A percentile compares a stretch with the other conserved stretches of the same genome.
Conservation (phyloP, 2,797 vertebrate species). For the Myripristis jacobus region DNA sequence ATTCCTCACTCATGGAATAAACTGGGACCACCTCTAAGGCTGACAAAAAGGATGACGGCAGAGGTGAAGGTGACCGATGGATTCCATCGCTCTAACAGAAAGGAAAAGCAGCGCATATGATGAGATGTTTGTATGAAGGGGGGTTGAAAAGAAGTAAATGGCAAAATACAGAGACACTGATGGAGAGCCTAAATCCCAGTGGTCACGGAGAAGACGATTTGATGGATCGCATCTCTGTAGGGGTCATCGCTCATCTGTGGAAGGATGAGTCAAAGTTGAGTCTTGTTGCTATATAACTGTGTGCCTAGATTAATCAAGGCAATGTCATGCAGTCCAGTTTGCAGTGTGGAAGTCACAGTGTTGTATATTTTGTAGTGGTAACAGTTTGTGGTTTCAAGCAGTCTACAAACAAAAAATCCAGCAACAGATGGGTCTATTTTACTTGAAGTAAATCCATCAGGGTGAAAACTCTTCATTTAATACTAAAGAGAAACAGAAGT, state of each 20-base stretch:
- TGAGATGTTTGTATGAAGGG: neutral
- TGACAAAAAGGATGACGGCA: neutral
- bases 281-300: neutral
- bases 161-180: conserved; percentile 6
- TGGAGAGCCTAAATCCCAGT: neutral
- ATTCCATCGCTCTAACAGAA: neutral
- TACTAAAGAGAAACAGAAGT: no score
- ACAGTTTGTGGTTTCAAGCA: no score
- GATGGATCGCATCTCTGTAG: conserved; percentile 21
- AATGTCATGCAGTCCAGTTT: no score
- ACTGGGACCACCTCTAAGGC: neutral
- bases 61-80: neutral
- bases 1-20: neutral
- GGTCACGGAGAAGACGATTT: neutral
- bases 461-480: no score
- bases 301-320: no score
- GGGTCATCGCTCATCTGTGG: neutral
- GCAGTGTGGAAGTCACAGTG: no score
- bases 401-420: no score
- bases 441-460: no score
- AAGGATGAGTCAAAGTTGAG: conserved; percentile 20
- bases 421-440: no score
- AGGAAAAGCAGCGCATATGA: neutral
- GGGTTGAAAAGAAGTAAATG: neutral
- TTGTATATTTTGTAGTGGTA: no score